phyloP scores from a whole-genome alignment of 2,797 vertebrate genomes.

The Microcaecilia unicolor region DNA sequence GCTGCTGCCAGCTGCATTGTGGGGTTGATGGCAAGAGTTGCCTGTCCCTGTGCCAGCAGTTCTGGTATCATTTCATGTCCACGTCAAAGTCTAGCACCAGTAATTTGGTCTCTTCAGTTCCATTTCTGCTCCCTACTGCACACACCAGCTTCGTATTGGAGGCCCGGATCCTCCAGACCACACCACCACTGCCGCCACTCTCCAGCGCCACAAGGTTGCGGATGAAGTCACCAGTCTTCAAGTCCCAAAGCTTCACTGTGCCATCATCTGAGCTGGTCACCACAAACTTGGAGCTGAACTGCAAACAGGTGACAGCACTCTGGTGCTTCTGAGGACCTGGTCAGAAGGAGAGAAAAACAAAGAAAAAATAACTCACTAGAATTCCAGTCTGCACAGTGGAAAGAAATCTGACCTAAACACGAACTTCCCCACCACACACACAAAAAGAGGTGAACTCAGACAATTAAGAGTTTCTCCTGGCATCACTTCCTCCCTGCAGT shows the following conservation, averaged over 20 bases:
- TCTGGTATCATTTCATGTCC: constrained; percentile 33
- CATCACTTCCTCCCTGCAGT: fast-evolving
- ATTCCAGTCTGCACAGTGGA: no score
- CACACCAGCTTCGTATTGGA: constrained; percentile 43
- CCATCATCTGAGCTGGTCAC: constrained; percentile 40
- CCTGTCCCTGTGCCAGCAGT: background rate
- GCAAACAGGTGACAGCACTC: constrained; percentile 43
- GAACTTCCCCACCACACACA: no score
- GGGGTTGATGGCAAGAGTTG: constrained; percentile 14
- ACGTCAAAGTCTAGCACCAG: constrained; percentile 45
- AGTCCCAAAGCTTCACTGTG: constrained; percentile 43
- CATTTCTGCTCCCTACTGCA: constrained; percentile 39
- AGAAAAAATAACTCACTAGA: no score
- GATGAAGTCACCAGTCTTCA: constrained; percentile 41
- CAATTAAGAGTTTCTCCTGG: no score
- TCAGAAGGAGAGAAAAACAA: no score
- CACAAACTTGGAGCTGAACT: constrained; percentile 49
- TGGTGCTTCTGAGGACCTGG: constrained; percentile 47
- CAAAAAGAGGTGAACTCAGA: no score
- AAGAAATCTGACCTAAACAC: no score
- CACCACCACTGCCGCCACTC: constrained; percentile 34
- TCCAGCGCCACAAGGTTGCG: constrained; percentile 42
- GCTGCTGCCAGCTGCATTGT: no score
- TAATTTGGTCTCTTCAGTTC: constrained; percentile 46
- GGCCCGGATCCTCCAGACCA: constrained; percentile 39